phyloP scores from a whole-genome alignment of 2,113 vertebrate genomes.

The Tichodroma muraria region DNA sequence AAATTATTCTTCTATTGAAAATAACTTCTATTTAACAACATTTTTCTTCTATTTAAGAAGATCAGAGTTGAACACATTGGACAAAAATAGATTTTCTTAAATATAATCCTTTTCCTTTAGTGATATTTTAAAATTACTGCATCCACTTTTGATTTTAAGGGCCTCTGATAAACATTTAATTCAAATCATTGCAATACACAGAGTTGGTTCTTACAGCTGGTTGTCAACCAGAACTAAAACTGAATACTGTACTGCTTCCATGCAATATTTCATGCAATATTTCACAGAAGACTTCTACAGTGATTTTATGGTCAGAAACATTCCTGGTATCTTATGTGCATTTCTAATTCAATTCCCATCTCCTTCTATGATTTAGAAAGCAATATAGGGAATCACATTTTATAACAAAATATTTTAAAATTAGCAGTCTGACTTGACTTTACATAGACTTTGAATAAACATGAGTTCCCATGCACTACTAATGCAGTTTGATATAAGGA shows the following conservation, averaged over 20 bases:
- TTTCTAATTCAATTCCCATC: neutral
- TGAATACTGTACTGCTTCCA: neutral
- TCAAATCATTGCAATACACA: neutral
- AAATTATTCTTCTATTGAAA: neutral
- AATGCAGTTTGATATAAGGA: neutral
- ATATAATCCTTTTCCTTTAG: neutral
- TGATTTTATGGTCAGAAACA: neutral
- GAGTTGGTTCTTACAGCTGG: neutral
- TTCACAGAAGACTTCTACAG: neutral
- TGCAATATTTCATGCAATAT: neutral
- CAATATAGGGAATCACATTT: neutral
- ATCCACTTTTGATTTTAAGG: neutral
- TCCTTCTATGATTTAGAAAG: neutral
- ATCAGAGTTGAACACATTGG: neutral
- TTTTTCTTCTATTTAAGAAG: neutral
- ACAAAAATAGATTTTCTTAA: neutral
- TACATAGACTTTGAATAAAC: neutral
- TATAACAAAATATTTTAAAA: neutral
- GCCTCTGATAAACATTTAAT: neutral
- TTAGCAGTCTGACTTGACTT: neutral
- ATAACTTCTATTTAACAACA: neutral
- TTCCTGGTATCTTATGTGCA: neutral
- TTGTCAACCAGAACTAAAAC: neutral
- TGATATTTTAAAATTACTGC: neutral
- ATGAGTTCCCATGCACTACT: neutral